Evolutionary conservation across 2,888 invertebrate species (phyloP), one percentile per base, ranked within the genome.

Genomic region (Drosophila pegasa): DNA sequence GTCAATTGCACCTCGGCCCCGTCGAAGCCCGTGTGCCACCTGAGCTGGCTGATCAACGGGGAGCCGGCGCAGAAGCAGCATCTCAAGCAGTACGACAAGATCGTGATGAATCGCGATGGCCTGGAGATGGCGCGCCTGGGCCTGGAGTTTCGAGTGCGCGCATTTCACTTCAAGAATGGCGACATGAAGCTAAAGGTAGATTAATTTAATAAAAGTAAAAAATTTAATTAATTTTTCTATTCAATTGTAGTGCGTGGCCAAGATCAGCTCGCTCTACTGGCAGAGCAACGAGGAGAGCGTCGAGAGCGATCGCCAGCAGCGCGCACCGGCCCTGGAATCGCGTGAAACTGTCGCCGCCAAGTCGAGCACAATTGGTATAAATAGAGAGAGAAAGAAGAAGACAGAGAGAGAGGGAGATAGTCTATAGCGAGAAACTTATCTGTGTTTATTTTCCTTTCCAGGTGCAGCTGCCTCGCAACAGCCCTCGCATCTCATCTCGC

Each of bases 271-370:
- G 10, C 95, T 97, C 45, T 97, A 97, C 92, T 96, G 96, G 95
- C 94, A 96, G 85, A 96, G 96, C 91, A 97, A 97, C 92, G 97
- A 97, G 92, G 96, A 97, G 91, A 97, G 96, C 90, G 96, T 97
- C 48, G 96, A 96, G 91, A 96, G 96, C 25, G 95, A 95, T 87
- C 94, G 95, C 78, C 94, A 95, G 78, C 94, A 95, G 85, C 95
- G 95, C 89, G 95, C 95, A 6, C 95, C 96, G 62, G 95, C 95
- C 41, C 91, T 95, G 85, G 96, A 96, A 88, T 96, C 96, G 60
- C 94, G 96, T 55, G 96, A 96, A 90, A 94, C 96, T 54, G 91
- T 92, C 7, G 91, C 92, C 0, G 94, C 94, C 67, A 94, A 95
- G 57, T 96, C 96, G 75, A 93, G 96, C 78, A 91, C 90, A 76